Base-by-base conservation (phyloP, 2,113 vertebrate genomes). In the Ophiodon elongatus region DNA sequence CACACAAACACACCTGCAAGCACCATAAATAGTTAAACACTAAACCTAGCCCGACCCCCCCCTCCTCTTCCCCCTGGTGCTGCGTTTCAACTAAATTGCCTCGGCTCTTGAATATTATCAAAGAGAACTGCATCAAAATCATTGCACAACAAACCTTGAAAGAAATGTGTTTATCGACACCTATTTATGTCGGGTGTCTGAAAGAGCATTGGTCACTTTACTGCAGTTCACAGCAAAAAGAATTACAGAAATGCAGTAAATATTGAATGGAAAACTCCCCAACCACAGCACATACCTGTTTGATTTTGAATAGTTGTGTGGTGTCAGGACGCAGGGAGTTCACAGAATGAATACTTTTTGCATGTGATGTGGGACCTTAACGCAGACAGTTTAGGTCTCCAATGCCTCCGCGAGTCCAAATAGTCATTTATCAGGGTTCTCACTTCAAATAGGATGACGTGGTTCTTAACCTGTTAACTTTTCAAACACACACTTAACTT, bases 1-100 rank as follows among this genome's bases (percentile, higher is more conserved):
- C 31, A 39, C 57, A 82, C 35, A 59, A 39, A 54, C 47, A 75
- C 37, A 65, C 31, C 47, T 67, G 31, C 27, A 77, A 76, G n/a
- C 60, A 62, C 43, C 3, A 45, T 6, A 71, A 25, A 60, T 29
- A 72, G 47, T 45, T 47, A 33, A 59, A 73, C 45, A 67, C n/a
- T 70, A 54, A 39, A 45, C 47, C 6, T 3, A 13, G 15, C 23
- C 33, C 19, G 11, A 73, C 39, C 41, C 76, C 41, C 76, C 9
- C 17, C 4, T 13, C 10, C 13, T n/a, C n/a, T n/a, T n/a, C n/a
- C n/a, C n/a, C n/a, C n/a, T n/a, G n/a, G 8, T 5, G 29, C 37
- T 70, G 37, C 60, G 79, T 39, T 73, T 74, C 27, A 70, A 33
- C 21, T 37, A 8, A 31, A 76, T 56, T 56, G 43, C 60, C 37